Evolutionary conservation across 2,113 vertebrate genomes (phyloP).

Genomic region (Lycaon pictus): DNA sequence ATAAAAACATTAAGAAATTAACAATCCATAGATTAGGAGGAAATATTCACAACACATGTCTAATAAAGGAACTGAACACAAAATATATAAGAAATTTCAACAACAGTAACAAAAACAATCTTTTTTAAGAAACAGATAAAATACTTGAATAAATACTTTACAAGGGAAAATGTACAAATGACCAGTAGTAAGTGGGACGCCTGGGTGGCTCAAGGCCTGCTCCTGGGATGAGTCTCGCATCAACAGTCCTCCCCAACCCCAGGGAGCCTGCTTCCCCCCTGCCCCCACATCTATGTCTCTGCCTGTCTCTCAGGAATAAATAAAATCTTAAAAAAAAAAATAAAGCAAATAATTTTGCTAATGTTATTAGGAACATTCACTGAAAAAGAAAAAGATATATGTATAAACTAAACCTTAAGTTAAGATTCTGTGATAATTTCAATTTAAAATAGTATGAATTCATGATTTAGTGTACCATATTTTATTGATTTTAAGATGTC

Average conservation of each 20-base stretch:
- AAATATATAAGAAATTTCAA: not conserved
- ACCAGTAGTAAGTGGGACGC: not conserved
- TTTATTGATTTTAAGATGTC: conserved; percentile 1
- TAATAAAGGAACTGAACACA: not conserved
- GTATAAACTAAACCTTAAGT: not conserved
- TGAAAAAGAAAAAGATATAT: conserved; percentile 46
- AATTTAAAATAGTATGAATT: conserved; percentile 59
- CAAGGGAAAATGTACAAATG: conserved; percentile 31
- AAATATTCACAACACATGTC: not conserved
- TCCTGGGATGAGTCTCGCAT: no score
- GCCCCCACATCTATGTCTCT: no score
- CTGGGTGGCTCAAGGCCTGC: no score
- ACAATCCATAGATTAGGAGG: not conserved
- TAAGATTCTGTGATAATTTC: not conserved
- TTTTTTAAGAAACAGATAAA: not conserved
- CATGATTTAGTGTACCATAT: not conserved
- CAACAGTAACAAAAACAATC: not conserved
- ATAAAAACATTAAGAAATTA: conserved; percentile 36
- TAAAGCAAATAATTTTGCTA: conserved; percentile 32
- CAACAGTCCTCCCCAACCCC: no score
- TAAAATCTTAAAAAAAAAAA: no score
- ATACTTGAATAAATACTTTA: not conserved
- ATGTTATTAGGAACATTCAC: conserved; percentile 38
- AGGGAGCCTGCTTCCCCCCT: no score
- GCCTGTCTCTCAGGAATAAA: no score